Percentiles rank a stretch among this genome's conserved stretches.
Evolutionary conservation across 2,888 invertebrate species (phyloP).

Genomic region (Margaritifera margaritifera): DNA sequence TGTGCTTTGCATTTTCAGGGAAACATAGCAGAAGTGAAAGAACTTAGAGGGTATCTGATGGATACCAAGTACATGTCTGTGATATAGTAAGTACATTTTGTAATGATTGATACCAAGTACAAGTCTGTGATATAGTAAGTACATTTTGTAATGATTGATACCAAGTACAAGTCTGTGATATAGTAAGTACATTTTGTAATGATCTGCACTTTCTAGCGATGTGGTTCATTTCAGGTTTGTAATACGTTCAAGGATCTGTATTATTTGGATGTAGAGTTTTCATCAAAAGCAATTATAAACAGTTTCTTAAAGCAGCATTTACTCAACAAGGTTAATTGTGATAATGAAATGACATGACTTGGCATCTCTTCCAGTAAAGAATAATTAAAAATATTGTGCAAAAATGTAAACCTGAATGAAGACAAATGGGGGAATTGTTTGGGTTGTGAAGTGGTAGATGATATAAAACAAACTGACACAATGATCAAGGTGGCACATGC

Average conservation of each 20-base stretch:
- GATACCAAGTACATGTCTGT: constrained; percentile 87
- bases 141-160: constrained; percentile 81
- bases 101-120: constrained; percentile 89
- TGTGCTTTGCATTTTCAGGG: constrained; percentile 79
- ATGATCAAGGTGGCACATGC: too few species aligned
- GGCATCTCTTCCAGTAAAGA: too few species aligned
- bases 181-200: neutral
- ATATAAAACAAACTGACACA: too few species aligned
- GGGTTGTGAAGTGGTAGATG: too few species aligned
- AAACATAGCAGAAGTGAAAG: constrained; percentile 94
- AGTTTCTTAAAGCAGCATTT: too few species aligned
- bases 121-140: constrained; percentile 83
- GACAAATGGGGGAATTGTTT: too few species aligned
- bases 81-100: constrained; percentile 76
- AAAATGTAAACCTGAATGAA: too few species aligned
- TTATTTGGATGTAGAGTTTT: neutral
- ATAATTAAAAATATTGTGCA: too few species aligned
- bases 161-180: constrained; percentile 82
- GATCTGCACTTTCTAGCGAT: neutral
- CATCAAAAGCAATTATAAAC: neutral
- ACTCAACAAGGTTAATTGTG: too few species aligned
- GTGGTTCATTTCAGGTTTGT: neutral
- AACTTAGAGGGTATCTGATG: constrained; percentile 88
- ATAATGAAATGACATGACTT: too few species aligned
- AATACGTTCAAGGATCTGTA: neutral